Evolutionary conservation across 1,140 invertebrate species (phyloP), one percentile per base, ranked within the genome.

Genomic region (Orchestia grillus): DNA sequence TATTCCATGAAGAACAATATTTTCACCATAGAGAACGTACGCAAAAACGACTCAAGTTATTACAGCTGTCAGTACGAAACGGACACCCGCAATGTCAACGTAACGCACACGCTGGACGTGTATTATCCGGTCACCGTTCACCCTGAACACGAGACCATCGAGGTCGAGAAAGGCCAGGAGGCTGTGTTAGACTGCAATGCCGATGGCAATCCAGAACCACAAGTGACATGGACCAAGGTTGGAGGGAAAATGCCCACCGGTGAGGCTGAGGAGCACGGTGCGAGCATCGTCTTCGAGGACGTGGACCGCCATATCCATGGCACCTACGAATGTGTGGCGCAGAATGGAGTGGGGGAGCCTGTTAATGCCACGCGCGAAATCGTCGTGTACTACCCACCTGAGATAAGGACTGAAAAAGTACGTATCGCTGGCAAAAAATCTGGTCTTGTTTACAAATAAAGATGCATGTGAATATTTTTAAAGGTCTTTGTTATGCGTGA

Each of bases 151-250:
- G 98, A 98, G 96, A 98, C 98, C 96, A 97, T 98, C 96, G 97
- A 98, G 96, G 95, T 96, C 43, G 87, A 44, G n/a, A 95, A 95
- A 43, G 96, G 96, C 47, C 8, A 45, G 0, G 98, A 98, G 16
- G 98, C 98, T 4, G 99, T 99, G 97, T 97, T 99, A 95, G 98
- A 98, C 41, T 99, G 99, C 97, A 98, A 98, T 97, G 99, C 99
- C 0, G 98, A 98, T 87, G 99, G 99, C 0, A 98, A 98, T 97
- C 97, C 97, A 19, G 98, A 98, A 96, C 99, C 99, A 0, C 98
- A 98, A 96, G 98, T 99, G 96, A 98, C 98, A 8, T 99, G 99
- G 99, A 98, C 98, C 96, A 98, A 99, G 90, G 99, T 99, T 97
- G 99, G 99, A 97, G 98, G 98, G 0, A 98, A 98, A 23, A 98